Conservation (phyloP, 2,797 vertebrate genomes). For the Setipinna tenuifilis region DNA sequence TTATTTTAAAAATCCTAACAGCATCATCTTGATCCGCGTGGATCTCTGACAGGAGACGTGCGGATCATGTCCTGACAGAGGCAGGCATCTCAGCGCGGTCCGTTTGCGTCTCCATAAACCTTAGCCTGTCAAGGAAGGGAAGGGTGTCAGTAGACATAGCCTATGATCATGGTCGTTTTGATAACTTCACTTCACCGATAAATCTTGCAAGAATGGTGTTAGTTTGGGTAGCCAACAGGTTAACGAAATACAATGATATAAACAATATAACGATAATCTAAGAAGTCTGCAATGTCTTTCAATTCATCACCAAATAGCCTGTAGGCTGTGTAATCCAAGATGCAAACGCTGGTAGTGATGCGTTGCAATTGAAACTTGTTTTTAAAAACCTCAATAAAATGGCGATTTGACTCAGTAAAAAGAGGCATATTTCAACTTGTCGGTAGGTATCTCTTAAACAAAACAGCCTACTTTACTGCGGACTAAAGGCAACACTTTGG, state of each 20-base stretch:
- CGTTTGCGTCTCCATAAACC: not conserved
- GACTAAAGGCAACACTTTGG: not conserved
- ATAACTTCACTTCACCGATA: not conserved
- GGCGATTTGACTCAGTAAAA: not conserved
- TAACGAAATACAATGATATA: not conserved
- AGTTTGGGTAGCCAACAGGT: not conserved
- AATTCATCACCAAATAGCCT: not conserved
- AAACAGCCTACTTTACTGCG: not conserved
- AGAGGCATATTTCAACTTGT: not conserved
- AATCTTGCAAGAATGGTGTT: not conserved
- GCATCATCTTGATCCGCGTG: not conserved
- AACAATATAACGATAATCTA: not conserved
- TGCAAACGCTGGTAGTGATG: not conserved
- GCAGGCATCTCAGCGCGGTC: not conserved
- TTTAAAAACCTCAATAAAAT: not conserved
- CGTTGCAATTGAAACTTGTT: not conserved
- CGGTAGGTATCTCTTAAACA: not conserved
- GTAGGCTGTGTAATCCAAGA: not conserved
- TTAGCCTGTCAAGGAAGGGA: not conserved
- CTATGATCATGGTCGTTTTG: not conserved
- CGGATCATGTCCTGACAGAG: not conserved
- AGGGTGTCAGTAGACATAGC: not conserved
- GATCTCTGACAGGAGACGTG: not conserved
- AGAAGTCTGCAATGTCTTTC: not conserved
- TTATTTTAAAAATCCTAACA: not conserved